Base-by-base conservation (phyloP, 1,140 invertebrate genomes). In the Drosophila mojavensis region DNA sequence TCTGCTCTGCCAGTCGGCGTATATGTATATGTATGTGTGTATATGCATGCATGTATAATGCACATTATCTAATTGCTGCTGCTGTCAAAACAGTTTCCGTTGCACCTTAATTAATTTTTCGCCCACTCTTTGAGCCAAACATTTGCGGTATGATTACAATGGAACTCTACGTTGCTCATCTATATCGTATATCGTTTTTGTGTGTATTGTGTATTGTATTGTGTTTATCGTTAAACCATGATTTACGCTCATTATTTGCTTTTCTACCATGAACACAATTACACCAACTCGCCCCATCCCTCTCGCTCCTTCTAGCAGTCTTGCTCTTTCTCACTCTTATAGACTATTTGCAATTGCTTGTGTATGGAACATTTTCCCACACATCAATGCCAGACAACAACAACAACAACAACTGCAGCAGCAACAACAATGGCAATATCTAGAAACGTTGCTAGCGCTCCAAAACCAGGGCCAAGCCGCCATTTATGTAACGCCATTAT, bases 221-320 rank as follows among this genome's bases (percentile, higher is more conserved):
- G 64, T 84, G 71, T 89, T 81, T 89, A 90, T 89, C 65, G 84
- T 84, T 84, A 90, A 81, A 89, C 84, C 84, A 89, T 89, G 84
- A 89, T 89, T 89, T 89, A 89, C 84, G 66, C 78, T 84, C 84
- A 89, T 89, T 89, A 89, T 89, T 89, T 89, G 85, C 70, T 50
- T 54, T 65, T 45, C 63, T 67, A 58, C 45, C 45, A n/a, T 63
- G 60, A 69, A 71, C 61, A 66, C 36, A 71, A 71, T 62, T 55
- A 41, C 39, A 56, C 41, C 7, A 39, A 51, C 64, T 17, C 7
- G 26, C 11, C 9, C 48, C 24, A n/a, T 9, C n/a, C 26, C 28
- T 20, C 24, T 30, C 55, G 3, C 36, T 28, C 26, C n/a, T 1
- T 10, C 56, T 10, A 13, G 9, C 63, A 24, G 7, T 15, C 33